phyloP scores from a whole-genome alignment of 2,888 invertebrate genomes.

The Spialia ferax region DNA sequence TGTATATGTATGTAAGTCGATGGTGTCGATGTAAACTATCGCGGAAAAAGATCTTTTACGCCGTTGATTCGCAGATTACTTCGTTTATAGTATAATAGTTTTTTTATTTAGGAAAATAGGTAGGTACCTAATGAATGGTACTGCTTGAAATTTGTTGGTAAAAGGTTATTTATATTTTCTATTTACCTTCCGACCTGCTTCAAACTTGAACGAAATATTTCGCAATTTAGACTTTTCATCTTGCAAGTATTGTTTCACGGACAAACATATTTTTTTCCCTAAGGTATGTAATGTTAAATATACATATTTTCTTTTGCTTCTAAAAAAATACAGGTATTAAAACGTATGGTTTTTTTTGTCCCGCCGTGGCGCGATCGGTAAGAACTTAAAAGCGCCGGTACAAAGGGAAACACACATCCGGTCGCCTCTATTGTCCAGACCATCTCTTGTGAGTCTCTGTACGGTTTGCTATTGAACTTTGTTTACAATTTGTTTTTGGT shows the following conservation, averaged over 20 bases:
- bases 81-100: too few relatives aligned
- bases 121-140: too few relatives aligned
- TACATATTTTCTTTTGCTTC: not conserved
- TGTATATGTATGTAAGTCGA: too few relatives aligned
- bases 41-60: too few relatives aligned
- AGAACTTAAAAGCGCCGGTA: constrained; percentile 67
- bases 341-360: constrained; percentile 6
- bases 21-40: too few relatives aligned
- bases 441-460: constrained; percentile 25
- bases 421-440: constrained; percentile 60
- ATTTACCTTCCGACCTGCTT: too few relatives aligned
- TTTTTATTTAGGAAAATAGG: too few relatives aligned
- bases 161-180: too few relatives aligned
- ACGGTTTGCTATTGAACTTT: constrained; percentile 32
- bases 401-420: constrained; percentile 71
- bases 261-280: not conserved
- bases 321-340: too few relatives aligned
- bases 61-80: too few relatives aligned
- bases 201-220: too few relatives aligned
- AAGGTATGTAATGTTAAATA: not conserved
- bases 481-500: constrained; percentile 12
- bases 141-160: too few relatives aligned
- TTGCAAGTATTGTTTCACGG: not conserved
- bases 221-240: not conserved
- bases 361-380: constrained; percentile 53